Percentiles rank a stretch among this genome's conserved stretches.
phyloP scores from a whole-genome alignment of 2,113 vertebrate species.

The Sitta europaea region DNA sequence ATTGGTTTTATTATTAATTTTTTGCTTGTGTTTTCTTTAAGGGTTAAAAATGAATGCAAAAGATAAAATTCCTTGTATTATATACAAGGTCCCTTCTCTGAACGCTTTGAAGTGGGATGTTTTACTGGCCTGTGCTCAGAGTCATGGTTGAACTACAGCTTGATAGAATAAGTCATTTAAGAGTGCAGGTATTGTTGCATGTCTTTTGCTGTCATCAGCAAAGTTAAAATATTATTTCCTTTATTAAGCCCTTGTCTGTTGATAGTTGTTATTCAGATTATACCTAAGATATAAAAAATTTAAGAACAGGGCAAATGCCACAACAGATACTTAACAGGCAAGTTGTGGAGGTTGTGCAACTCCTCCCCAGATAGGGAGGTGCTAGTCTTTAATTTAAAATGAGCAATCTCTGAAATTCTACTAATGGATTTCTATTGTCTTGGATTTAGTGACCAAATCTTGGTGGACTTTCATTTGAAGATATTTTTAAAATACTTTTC shows the following conservation, averaged over 20 bases:
- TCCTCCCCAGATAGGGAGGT: not conserved
- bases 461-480: not conserved
- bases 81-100: not conserved
- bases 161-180: not conserved
- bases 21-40: not conserved
- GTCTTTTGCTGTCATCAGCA: no score
- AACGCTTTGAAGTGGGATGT: not conserved
- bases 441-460: not conserved
- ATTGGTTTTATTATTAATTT: not conserved
- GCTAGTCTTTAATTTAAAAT: not conserved
- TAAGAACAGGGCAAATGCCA: not conserved
- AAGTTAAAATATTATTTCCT: not conserved
- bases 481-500: not conserved
- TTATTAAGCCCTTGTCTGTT: not conserved
- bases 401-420: not conserved
- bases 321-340: not conserved
- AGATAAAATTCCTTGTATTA: not conserved
- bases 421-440: not conserved
- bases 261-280: not conserved
- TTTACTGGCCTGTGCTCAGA: not conserved
- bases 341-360: not conserved
- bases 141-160: not conserved
- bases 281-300: not conserved
- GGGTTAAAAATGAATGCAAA: not conserved
- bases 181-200: no score